These are phyloP conservation scores for Gortyna flavago DNA, from an alignment of 2,888 invertebrate species.

Conservation along the genomic window DNA sequence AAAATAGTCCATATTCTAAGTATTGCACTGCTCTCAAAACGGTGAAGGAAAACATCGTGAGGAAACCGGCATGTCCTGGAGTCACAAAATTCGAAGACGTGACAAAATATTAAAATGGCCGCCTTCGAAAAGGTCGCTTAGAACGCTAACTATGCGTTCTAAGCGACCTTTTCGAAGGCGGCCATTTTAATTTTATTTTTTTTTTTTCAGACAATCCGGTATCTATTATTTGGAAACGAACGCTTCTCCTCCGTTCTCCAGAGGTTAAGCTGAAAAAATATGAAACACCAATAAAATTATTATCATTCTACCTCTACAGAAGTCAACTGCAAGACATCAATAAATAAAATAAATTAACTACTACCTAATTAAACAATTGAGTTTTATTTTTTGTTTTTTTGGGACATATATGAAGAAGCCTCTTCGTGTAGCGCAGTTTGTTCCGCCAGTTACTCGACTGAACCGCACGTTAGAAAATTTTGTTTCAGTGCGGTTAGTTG, in stretches of 20 bases:
- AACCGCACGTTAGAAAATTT: too few relatives aligned
- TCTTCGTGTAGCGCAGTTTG: too few relatives aligned
- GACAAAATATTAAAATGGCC: too few relatives aligned
- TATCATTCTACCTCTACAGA: rapidly evolving
- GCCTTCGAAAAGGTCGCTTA: too few relatives aligned
- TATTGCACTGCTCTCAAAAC: background rate
- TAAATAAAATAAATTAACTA: background rate
- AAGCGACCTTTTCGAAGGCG: background rate
- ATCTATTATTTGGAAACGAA: constrained; percentile 72
- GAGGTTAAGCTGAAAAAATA: background rate
- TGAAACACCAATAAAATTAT: background rate
- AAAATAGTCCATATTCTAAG: too few relatives aligned
- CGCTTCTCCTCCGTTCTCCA: constrained; percentile 71
- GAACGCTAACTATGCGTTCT: too few relatives aligned
- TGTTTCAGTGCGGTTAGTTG: too few relatives aligned
- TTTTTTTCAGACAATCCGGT: constrained; percentile 70
- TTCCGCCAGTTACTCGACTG: too few relatives aligned
- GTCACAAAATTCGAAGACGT: background rate
- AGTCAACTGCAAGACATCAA: background rate
- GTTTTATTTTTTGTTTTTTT: background rate
- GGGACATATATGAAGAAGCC: too few relatives aligned
- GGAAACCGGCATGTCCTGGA: background rate
- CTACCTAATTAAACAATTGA: background rate
- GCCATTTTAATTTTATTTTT: background rate
- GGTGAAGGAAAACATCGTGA: background rate